phyloP scores from a whole-genome alignment of 1,140 invertebrate species.

The Cyclargus thomasi region DNA sequence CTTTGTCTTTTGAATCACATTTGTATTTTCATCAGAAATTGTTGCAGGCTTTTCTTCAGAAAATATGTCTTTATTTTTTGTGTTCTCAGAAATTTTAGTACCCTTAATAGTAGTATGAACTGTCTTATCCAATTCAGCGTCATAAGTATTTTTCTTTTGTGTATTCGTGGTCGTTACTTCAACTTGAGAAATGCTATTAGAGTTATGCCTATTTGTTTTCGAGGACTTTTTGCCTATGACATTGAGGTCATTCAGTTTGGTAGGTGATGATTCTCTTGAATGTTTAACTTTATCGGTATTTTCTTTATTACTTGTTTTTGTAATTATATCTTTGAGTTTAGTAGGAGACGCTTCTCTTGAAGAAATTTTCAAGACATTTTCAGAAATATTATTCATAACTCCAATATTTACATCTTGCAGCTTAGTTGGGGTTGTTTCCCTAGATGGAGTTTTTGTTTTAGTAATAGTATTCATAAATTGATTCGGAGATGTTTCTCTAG shows the following conservation, averaged over 20 bases:
- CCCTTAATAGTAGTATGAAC: neutral
- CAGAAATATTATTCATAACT: neutral
- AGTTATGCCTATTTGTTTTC: neutral
- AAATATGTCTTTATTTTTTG: neutral
- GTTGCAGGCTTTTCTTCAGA: neutral
- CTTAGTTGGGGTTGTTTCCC: slow-evolving; percentile 48
- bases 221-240: neutral
- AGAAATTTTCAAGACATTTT: neutral
- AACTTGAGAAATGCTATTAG: neutral
- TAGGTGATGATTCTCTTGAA: slow-evolving; percentile 16
- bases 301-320: neutral
- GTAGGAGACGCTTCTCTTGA: slow-evolving; percentile 14
- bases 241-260: neutral
- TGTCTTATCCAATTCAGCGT: neutral
- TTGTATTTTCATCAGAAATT: neutral
- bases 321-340: slow-evolving; percentile 20
- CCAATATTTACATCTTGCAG: slow-evolving; percentile 29
- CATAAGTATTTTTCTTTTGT: neutral
- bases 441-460: slow-evolving; percentile 27
- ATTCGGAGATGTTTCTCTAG: neutral
- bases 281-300: neutral
- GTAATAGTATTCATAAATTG: neutral
- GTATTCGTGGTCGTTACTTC: neutral
- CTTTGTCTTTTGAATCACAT: neutral
- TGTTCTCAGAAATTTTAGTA: neutral